These are phyloP conservation scores for Germaria angustata DNA, from an alignment of 2,888 invertebrate genomes.

Conservation along the genomic window DNA sequence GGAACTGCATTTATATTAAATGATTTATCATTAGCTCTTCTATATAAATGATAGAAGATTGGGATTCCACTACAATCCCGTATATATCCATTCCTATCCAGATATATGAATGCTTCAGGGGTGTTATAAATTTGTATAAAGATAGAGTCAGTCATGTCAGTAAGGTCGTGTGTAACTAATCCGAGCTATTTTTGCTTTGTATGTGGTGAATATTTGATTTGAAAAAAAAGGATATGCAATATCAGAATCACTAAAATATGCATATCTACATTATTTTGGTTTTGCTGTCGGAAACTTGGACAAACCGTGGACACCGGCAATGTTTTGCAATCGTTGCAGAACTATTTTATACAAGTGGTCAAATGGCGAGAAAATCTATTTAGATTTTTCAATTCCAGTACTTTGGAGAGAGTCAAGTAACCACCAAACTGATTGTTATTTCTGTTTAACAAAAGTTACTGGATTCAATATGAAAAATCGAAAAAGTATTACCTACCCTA, in stretches of 20 bases:
- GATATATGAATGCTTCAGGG: no score
- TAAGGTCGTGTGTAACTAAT: background rate
- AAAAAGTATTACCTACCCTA: background rate
- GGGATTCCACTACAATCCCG: no score
- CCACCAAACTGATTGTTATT: conserved; percentile 1
- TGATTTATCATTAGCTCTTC: no score
- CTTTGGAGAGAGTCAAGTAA: conserved; percentile 2
- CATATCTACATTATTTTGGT: conserved; percentile 8
- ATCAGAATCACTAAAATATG: conserved; percentile 20
- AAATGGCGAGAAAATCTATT: conserved; percentile 32
- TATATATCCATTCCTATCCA: no score
- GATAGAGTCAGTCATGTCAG: no score
- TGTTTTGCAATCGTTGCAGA: conserved; percentile 24
- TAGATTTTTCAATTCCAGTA: no score
- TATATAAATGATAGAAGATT: no score
- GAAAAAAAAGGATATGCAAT: no score
- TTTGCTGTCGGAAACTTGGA: no score
- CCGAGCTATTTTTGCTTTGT: background rate
- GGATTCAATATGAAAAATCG: conserved; percentile 4
- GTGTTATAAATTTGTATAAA: no score
- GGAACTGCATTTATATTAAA: no score
- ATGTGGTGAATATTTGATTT: background rate
- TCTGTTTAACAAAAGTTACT: no score
- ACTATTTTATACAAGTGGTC: conserved; percentile 32
- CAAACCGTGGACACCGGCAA: conserved; percentile 31